phyloP scores from a whole-genome alignment of 2,797 vertebrate species.

The Amblyraja radiata region DNA sequence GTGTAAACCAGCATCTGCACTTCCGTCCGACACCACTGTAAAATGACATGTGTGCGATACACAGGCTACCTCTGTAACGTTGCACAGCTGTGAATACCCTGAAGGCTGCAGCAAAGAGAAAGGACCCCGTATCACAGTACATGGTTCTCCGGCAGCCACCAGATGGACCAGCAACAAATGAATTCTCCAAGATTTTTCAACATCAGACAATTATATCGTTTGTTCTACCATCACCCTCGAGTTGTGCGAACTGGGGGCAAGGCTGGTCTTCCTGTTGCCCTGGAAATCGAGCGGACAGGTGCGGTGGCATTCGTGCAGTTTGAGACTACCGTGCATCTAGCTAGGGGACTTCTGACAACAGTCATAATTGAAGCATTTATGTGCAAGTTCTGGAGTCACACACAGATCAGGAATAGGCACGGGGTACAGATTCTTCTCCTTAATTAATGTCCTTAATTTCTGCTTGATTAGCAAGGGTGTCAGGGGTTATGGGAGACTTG shows the following conservation, averaged over 20 bases:
- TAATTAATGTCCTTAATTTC: no score
- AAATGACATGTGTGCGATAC: neutral
- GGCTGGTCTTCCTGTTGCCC: neutral
- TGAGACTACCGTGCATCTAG: neutral
- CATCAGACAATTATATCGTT: neutral
- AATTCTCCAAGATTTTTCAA: neutral
- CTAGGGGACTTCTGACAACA: neutral
- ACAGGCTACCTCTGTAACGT: neutral
- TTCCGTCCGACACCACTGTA: neutral
- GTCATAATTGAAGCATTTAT: neutral
- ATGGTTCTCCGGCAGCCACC: neutral
- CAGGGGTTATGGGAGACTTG: no score
- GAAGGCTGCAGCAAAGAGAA: neutral
- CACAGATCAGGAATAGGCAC: neutral
- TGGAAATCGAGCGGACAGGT: neutral
- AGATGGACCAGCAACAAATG: neutral
- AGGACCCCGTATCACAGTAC: neutral
- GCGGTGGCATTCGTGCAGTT: neutral
- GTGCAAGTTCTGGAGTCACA: neutral
- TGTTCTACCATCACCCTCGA: neutral
- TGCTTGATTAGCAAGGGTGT: no score
- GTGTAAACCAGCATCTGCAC: no score
- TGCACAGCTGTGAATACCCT: no score
- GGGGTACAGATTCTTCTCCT: no score
- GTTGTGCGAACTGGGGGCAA: neutral